Percentiles rank a stretch among this genome's conserved stretches.
Evolutionary conservation across 2,797 vertebrate species (phyloP).

Genomic region (Antennarius maculatus): DNA sequence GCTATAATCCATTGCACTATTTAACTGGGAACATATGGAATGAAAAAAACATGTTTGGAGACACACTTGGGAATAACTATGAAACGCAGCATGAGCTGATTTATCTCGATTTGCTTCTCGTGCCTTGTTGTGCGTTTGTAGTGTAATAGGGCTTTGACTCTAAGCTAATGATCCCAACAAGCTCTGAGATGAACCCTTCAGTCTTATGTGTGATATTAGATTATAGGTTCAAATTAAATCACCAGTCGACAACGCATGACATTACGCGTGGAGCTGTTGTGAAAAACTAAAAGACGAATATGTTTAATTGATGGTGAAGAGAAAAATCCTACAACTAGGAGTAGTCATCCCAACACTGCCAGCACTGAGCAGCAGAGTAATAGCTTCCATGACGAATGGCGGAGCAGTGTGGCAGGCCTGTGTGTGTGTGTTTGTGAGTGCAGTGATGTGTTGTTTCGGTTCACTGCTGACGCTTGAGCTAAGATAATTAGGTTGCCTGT

Average conservation of each 20-base stretch:
- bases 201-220: constrained; percentile 6
- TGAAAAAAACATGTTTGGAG: constrained; percentile 66
- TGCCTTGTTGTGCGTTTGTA: constrained; percentile 28
- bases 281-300: background rate
- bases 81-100: constrained; percentile 40
- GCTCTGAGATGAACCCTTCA: background rate
- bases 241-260: background rate
- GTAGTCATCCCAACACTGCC: constrained; percentile 44
- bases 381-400: constrained; percentile 69
- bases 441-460: constrained; percentile 61
- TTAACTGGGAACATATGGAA: constrained; percentile 78
- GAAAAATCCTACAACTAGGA: constrained; percentile 18
- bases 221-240: constrained; percentile 24
- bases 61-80: constrained; percentile 49
- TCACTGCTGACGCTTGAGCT: constrained; percentile 67
- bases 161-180: constrained; percentile 10
- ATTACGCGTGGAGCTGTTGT: background rate
- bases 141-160: constrained; percentile 12
- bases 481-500: constrained; percentile 78
- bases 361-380: constrained; percentile 63
- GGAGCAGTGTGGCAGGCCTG: constrained; percentile 55
- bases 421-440: constrained; percentile 51
- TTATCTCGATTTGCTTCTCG: constrained; percentile 48
- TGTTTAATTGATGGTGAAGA: constrained; percentile 8
- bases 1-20: constrained; percentile 58